A percentile compares a stretch with the other conserved stretches of the same genome.
Conservation (phyloP, 2,113 vertebrate genomes). For the Phaetusa simplex region DNA sequence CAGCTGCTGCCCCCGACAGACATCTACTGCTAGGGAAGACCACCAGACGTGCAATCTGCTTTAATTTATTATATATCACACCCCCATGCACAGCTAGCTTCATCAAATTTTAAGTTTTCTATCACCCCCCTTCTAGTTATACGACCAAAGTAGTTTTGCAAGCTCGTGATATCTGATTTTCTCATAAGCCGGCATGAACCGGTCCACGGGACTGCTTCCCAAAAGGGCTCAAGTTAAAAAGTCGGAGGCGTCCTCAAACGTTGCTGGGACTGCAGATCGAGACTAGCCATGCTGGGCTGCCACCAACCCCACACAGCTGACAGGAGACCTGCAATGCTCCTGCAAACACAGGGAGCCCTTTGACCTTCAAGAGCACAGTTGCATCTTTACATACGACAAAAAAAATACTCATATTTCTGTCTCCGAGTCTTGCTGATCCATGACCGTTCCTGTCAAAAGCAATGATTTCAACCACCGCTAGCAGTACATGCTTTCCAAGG, state of each 20-base stretch:
- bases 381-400: not conserved
- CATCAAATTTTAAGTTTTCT: not conserved
- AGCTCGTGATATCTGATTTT: rapidly evolving
- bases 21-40: not conserved
- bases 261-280: not conserved
- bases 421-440: not conserved
- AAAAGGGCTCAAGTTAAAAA: not conserved
- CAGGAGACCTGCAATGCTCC: not conserved
- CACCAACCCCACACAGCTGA: not conserved
- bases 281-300: not conserved
- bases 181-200: not conserved
- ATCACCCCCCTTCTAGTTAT: not conserved
- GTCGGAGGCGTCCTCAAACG: not conserved
- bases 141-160: not conserved
- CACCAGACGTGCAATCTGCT: not conserved
- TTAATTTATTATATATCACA: not conserved
- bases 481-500: not conserved
- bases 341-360: not conserved
- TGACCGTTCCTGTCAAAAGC: slow-evolving; percentile 51
- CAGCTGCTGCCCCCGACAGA: not conserved
- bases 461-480: not conserved
- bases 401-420: not conserved
- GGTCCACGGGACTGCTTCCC: not conserved
- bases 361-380: not conserved
- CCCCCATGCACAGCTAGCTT: not conserved